These are phyloP conservation scores for Bilobella aurantiaca DNA, from an alignment of 1,140 invertebrate genomes.

Conservation along the genomic window DNA sequence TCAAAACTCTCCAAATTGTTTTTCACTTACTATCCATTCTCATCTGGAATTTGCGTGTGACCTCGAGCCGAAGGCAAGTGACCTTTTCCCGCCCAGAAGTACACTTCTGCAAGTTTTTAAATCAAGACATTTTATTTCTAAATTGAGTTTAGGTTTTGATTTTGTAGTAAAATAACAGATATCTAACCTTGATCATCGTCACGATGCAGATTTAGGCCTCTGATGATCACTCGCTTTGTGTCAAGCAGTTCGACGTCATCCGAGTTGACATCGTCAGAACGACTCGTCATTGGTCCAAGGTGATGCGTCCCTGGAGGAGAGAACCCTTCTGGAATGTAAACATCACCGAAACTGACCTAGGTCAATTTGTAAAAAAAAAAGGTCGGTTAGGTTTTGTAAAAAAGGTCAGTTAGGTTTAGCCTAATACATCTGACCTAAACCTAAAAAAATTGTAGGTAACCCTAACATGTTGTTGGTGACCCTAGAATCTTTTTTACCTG, in stretches of 20 bases:
- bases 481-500: no score
- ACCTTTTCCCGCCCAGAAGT: conserved; percentile 79
- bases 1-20: no score
- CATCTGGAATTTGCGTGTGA: conserved; percentile 65
- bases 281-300: conserved; percentile 57
- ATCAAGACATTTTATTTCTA: conserved; percentile 21
- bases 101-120: conserved; percentile 55
- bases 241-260: conserved; percentile 64
- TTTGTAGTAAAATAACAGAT: not conserved
- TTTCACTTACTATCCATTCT: conserved; percentile 79
- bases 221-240: conserved; percentile 57
- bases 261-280: conserved; percentile 58
- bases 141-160: conserved; percentile 3
- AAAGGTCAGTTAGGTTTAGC: no score
- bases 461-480: not conserved
- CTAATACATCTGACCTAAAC: no score
- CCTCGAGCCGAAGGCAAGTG: conserved; percentile 53
- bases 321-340: conserved; percentile 82
- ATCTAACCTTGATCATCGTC: conserved; percentile 22
- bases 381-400: no score
- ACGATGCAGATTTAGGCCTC: not conserved
- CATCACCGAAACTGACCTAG: conserved; percentile 77
- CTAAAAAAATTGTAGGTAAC: not conserved
- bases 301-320: conserved; percentile 67
- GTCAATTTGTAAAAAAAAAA: conserved; percentile 13